Evolutionary conservation across 2,113 vertebrate species (phyloP).

Genomic region (Numenius arquata): DNA sequence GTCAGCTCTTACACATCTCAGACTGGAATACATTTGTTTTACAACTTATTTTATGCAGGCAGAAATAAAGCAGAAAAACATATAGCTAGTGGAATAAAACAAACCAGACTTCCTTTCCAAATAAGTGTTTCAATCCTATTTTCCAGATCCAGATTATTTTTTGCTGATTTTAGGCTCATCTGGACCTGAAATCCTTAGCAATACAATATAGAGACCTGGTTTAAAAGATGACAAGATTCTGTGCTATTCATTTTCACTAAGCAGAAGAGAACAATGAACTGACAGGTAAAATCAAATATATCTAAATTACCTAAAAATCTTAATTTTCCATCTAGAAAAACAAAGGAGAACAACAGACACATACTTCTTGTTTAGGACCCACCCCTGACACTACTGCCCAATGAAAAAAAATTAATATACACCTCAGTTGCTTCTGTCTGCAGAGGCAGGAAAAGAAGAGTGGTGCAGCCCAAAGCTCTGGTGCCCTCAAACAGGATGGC

Average conservation of each 20-base stretch:
- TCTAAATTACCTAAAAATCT: not conserved
- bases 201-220: accelerated
- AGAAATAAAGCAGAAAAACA: not conserved
- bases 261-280: not conserved
- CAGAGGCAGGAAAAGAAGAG: not conserved
- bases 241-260: not conserved
- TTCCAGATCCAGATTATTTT: not conserved
- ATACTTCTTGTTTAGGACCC: not conserved
- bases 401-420: not conserved
- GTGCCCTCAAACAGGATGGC: not conserved
- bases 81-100: not conserved
- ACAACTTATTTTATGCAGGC: not conserved
- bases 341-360: not conserved
- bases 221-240: not conserved
- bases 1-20: not conserved
- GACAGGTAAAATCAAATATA: not conserved
- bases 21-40: not conserved
- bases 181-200: not conserved
- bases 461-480: not conserved
- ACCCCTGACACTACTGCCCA: not conserved
- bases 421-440: not conserved
- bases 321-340: not conserved
- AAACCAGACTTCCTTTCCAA: not conserved
- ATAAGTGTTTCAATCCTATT: not conserved
- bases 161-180: not conserved